Percentiles rank a stretch among this genome's conserved stretches.
Conservation (phyloP, 2,797 vertebrate species). For the Xyrichtys novacula region DNA sequence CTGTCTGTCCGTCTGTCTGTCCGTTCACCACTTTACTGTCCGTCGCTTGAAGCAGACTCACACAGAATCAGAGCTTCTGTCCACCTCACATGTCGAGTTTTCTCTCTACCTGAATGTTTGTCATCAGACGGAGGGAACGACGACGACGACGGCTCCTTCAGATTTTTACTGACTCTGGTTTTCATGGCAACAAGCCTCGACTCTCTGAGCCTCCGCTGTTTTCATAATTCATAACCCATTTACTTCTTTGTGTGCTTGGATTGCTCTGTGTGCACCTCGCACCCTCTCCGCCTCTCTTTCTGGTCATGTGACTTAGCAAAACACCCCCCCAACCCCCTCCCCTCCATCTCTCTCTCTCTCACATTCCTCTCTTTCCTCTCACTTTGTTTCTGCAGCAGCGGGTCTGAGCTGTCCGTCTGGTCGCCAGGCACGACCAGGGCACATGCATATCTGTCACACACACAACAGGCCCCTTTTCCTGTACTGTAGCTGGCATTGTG, state of each 20-base stretch:
- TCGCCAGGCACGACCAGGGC: conserved; percentile 15
- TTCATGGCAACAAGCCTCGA: conserved; percentile 23
- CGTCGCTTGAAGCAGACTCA: not conserved
- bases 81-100: not conserved
- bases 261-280: not conserved
- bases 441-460: not conserved
- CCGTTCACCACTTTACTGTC: not conserved
- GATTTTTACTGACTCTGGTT: conserved; percentile 13
- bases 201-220: not conserved
- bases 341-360: not conserved
- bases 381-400: conserved; percentile 31
- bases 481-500: not conserved
- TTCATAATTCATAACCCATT: conserved; percentile 44
- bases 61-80: not conserved
- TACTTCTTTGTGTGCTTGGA: conserved; percentile 13
- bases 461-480: conserved; percentile 2
- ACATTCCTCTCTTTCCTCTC: conserved; percentile 55
- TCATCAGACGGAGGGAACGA: not conserved
- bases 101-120: not conserved
- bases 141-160: too few species aligned
- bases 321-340: conserved; percentile 17
- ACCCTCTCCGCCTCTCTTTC: not conserved
- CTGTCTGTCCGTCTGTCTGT: not conserved
- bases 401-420: conserved; percentile 36
- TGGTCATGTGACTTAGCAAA: conserved; percentile 50